Conservation (phyloP, 2,888 invertebrate species). For the Flexamia atlantica region DNA sequence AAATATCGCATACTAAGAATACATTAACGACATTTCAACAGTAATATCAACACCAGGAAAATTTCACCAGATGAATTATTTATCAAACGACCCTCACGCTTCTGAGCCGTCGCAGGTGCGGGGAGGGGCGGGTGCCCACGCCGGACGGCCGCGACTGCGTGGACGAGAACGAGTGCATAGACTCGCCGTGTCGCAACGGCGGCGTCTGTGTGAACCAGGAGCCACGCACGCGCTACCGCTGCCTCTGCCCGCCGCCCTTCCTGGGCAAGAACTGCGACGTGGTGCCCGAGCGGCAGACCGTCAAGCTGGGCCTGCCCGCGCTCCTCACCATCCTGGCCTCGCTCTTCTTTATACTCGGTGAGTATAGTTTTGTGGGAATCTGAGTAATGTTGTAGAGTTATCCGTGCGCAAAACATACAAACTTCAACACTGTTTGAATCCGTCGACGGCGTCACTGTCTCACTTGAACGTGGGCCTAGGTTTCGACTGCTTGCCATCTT, state of each 20-base stretch:
- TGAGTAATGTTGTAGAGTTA: too few species aligned
- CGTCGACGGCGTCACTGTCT: too few species aligned
- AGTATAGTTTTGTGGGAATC: conserved; percentile 77
- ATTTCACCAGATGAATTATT: too few species aligned
- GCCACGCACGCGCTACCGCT: conserved; percentile 89
- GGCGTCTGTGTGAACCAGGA: conserved; percentile 95
- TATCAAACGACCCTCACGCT: too few species aligned
- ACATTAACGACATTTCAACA: too few species aligned
- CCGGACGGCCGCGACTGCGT: conserved; percentile 94
- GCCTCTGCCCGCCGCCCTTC: conserved; percentile 93
- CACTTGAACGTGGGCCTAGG: too few species aligned
- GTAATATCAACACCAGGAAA: too few species aligned
- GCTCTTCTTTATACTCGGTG: conserved; percentile 96
- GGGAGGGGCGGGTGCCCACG: conserved; percentile 93
- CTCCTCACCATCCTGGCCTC: conserved; percentile 98
- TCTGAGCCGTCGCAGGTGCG: conserved; percentile 93
- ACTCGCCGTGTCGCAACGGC: conserved; percentile 94
- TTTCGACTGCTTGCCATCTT: too few species aligned
- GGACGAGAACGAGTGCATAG: conserved; percentile 96
- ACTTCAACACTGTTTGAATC: too few species aligned
- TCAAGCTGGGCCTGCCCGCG: conserved; percentile 97
- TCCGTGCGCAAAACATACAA: too few species aligned
- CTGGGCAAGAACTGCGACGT: conserved; percentile 97
- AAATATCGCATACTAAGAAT: too few species aligned
- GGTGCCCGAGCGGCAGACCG: conserved; percentile 94